A percentile compares a stretch with the other conserved stretches of the same genome.
Conservation (phyloP, 2,888 invertebrate genomes). For the Monochamus alternatus region DNA sequence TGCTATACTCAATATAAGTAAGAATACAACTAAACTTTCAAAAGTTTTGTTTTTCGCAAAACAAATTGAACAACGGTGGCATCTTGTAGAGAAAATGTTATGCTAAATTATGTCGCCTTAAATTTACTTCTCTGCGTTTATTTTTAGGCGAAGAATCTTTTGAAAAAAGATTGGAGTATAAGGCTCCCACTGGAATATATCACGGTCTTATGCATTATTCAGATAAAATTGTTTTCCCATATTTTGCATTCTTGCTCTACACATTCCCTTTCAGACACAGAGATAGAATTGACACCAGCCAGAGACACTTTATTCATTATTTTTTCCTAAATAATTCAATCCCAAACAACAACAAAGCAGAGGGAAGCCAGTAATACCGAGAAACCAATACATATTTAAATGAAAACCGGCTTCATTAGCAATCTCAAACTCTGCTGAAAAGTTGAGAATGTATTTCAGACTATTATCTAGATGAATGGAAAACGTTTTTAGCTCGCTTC, state of each 20-base stretch:
- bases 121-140: neutral
- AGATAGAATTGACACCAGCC: neutral
- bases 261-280: neutral
- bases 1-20: too few relatives aligned
- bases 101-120: neutral
- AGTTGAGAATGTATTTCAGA: too few relatives aligned
- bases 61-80: too few relatives aligned
- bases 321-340: conserved; percentile 4
- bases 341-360: neutral
- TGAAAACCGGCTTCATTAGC: neutral
- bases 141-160: conserved; percentile 3
- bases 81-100: neutral
- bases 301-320: neutral
- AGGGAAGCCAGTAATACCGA: neutral
- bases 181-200: conserved; percentile 11
- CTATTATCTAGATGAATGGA: neutral
- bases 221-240: conserved; percentile 10
- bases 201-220: conserved; percentile 20
- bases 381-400: neutral
- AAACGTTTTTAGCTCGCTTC: neutral
- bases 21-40: too few relatives aligned
- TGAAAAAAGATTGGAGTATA: conserved; percentile 2
- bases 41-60: too few relatives aligned
- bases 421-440: neutral
- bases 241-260: conserved; percentile 4